Conservation (phyloP, 2,888 invertebrate species). For the Polia nebulosa region DNA sequence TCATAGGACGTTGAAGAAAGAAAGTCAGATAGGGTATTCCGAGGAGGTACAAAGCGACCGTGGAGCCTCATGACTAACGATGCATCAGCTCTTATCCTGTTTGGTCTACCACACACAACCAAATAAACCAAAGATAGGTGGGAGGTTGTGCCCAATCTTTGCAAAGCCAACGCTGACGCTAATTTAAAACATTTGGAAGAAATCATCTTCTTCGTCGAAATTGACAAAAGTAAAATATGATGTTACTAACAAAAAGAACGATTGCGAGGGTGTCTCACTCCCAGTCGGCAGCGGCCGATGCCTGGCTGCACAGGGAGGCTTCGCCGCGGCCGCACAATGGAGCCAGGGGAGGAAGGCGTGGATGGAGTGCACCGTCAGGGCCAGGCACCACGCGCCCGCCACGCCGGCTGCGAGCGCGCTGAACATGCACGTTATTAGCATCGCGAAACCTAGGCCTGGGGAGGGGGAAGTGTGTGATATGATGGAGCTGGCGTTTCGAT, state of each 20-base stretch:
- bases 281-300: constrained; percentile 80
- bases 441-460: constrained; percentile 83
- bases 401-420: constrained; percentile 80
- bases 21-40: too few relatives aligned
- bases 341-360: constrained; percentile 87
- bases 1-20: background rate
- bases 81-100: too few relatives aligned
- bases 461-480: background rate
- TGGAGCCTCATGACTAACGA: too few relatives aligned
- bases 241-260: constrained; percentile 84
- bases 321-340: constrained; percentile 83
- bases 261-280: constrained; percentile 84
- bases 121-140: too few relatives aligned
- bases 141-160: too few relatives aligned
- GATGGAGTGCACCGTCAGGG: constrained; percentile 82
- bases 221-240: too few relatives aligned
- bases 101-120: too few relatives aligned
- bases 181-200: too few relatives aligned
- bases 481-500: background rate
- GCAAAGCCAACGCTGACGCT: too few relatives aligned
- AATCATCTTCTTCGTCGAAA: too few relatives aligned
- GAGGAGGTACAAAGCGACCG: too few relatives aligned
- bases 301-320: constrained; percentile 83
- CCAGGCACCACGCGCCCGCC: constrained; percentile 82
- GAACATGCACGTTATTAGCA: constrained; percentile 79